phyloP scores from a whole-genome alignment of 1,140 invertebrate genomes.

The Drosophila arizonae region DNA sequence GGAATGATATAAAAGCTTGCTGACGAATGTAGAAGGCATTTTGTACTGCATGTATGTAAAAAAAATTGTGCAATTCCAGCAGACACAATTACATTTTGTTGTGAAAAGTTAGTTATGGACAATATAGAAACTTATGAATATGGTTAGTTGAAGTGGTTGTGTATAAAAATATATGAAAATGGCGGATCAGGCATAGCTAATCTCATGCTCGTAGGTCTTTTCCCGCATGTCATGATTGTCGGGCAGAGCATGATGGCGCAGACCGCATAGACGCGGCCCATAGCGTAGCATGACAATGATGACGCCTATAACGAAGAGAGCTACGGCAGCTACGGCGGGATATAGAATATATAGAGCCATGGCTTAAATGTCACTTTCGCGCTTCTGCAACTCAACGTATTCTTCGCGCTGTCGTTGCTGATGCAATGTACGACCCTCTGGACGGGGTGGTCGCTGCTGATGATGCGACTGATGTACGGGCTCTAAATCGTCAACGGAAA shows the following conservation, averaged over 20 bases:
- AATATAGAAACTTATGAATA: slow-evolving; percentile 38
- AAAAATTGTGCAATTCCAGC: slow-evolving; percentile 9
- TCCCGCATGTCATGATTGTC: slow-evolving; percentile 85
- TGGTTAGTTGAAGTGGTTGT: slow-evolving; percentile 40
- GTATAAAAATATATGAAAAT: slow-evolving; percentile 21
- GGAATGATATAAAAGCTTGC: slow-evolving; percentile 28
- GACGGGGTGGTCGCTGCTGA: slow-evolving; percentile 73
- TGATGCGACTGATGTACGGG: slow-evolving; percentile 66
- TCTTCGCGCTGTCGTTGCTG: slow-evolving; percentile 84
- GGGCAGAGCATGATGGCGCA: slow-evolving; percentile 87
- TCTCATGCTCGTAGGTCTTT: slow-evolving; percentile 86
- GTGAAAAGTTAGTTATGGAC: slow-evolving; percentile 41
- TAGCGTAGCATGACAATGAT: slow-evolving; percentile 89
- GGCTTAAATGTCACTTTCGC: slow-evolving; percentile 90
- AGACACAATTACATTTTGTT: slow-evolving; percentile 17
- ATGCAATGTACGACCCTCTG: slow-evolving; percentile 74
- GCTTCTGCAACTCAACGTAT: slow-evolving; percentile 90
- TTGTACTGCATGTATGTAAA: slow-evolving; percentile 59
- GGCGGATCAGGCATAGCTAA: slow-evolving; percentile 83
- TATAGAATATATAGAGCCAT: slow-evolving; percentile 89
- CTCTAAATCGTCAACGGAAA: slow-evolving; percentile 67
- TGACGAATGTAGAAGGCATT: slow-evolving; percentile 14
- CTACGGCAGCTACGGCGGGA: slow-evolving; percentile 88
- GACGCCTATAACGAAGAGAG: slow-evolving; percentile 88
- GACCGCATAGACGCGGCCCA: slow-evolving; percentile 87